A percentile compares a stretch with the other conserved stretches of the same genome.
phyloP scores from a whole-genome alignment of 1,140 invertebrate genomes.

The Proctacanthus coquilletti region DNA sequence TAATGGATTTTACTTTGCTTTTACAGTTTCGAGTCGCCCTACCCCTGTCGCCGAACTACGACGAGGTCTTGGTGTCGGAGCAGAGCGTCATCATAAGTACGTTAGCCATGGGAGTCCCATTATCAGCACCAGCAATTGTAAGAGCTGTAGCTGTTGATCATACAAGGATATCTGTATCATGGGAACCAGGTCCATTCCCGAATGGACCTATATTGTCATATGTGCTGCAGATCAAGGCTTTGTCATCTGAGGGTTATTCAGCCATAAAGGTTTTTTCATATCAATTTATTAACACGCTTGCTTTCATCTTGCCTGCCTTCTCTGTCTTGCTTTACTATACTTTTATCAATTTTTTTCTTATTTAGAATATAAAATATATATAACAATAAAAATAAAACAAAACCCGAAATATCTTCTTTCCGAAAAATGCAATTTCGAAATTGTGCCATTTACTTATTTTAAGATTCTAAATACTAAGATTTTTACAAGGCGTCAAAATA shows the following conservation, averaged over 20 bases:
- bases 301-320: neutral
- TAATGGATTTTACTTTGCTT: slow-evolving; percentile 6
- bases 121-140: slow-evolving; percentile 54
- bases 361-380: too few species aligned
- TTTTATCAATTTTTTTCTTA: too few species aligned
- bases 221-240: slow-evolving; percentile 49
- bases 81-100: slow-evolving; percentile 71
- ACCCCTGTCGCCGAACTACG: slow-evolving; percentile 44
- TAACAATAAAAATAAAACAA: neutral
- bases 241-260: slow-evolving; percentile 33
- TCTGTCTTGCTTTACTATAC: neutral
- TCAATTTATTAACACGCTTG: too few species aligned
- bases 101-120: slow-evolving; percentile 50
- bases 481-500: too few species aligned
- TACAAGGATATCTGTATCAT: slow-evolving; percentile 68
- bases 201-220: slow-evolving; percentile 80
- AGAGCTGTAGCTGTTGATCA: slow-evolving; percentile 65
- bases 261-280: neutral
- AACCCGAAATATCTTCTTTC: slow-evolving; percentile 4
- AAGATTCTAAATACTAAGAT: too few species aligned
- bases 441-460: too few species aligned
- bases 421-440: too few species aligned
- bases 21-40: slow-evolving; percentile 70
- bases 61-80: slow-evolving; percentile 59
- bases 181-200: slow-evolving; percentile 70